Base-by-base conservation (phyloP, 1,140 invertebrate genomes). In the Lasioglossum albipes region DNA sequence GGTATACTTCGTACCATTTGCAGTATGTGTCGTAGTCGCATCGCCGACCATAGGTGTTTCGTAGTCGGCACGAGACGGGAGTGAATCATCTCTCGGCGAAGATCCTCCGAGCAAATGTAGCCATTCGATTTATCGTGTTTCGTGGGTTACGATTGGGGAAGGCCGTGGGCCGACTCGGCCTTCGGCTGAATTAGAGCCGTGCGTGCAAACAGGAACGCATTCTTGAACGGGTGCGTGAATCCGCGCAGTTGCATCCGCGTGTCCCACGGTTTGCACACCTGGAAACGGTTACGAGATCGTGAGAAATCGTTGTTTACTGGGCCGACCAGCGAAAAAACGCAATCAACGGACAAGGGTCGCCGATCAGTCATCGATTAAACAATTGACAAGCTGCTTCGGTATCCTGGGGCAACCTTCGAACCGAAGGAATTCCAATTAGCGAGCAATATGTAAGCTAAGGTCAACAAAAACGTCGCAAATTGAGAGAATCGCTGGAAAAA, bases 81-180 rank as follows among this genome's bases (percentile, higher is more conserved):
- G 31, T 79, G 77, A 79, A 79, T 79, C 77, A 79, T 9, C 61
- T 54, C 13, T 54, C 42, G 42, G 7, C 7, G 42, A 9, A 12
- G 42, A 45, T 45, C 42, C 42, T 45, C 42, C 42, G 42, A 22
- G 61, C 54, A 65, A 65, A 31, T 57, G 49, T 54, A n/a, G 57
- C 36, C 65, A n/a, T 54, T 22, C 69, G 76, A 79, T 79, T 66
- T 36, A 57, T 45, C 36, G 59, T 7, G n/a, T 79, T 79, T 75
- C 49, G 70, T 75, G 42, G 72, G 27, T 79, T 10, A 20, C 41
- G 27, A 75, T 80, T 68, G 65, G 78, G 64, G 54, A 75, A 74
- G 72, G 52, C 64, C 78, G 36, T 4, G 0, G 42, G 0, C 49
- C 1, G 52, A 12, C 36, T 45, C 78, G 71, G 10, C 78, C 78